Evolutionary conservation across 2,888 invertebrate genomes (phyloP), one percentile per base, ranked within the genome.

Genomic region (Lepidochrysops patricia): DNA sequence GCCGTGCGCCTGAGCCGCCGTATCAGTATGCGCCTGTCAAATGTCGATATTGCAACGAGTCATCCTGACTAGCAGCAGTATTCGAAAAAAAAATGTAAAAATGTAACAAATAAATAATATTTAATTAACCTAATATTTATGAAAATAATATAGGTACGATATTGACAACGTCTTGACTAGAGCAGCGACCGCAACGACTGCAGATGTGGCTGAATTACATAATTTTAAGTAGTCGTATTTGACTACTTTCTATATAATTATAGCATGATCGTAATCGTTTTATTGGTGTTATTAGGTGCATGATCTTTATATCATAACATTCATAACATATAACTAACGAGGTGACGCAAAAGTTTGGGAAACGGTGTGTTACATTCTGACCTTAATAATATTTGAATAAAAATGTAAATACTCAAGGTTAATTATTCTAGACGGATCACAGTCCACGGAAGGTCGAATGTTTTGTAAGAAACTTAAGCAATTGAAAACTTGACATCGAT

Each of bases 301-400:
- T n/a, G 7, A n/a, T 34, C 4, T 43, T 43, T 43, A 43, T 43
- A 29, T 29, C 29, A 7, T 29, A n/a, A n/a, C n/a, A n/a, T n/a
- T n/a, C n/a, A n/a, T n/a, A n/a, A n/a, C n/a, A n/a, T n/a, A n/a
- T n/a, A 19, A 43, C 7, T 19, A 9, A 19, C 19, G 43, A 3
- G 1, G 43, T 43, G 43, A 43, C 50, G 50, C 50, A 52, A 27
- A 26, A 52, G 6, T 52, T 52, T 52, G 15, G 26, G 50, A 26
- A 27, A 52, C 26, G n/a, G 25, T 26, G 49, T 49, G 15, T 43
- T 43, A 43, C 19, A 43, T 43, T 43, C 27, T 52, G 27, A 15
- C 52, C 52, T 52, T 27, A 52, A 27, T 52, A 27, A 52, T 27
- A 52, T 52, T 27, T 52, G 7, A 29, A 52, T 52, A 52, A 52